Percentiles rank a stretch among this genome's conserved stretches.
Conservation (phyloP, 23 tunicate species). For the Aplidium turbinatum region DNA sequence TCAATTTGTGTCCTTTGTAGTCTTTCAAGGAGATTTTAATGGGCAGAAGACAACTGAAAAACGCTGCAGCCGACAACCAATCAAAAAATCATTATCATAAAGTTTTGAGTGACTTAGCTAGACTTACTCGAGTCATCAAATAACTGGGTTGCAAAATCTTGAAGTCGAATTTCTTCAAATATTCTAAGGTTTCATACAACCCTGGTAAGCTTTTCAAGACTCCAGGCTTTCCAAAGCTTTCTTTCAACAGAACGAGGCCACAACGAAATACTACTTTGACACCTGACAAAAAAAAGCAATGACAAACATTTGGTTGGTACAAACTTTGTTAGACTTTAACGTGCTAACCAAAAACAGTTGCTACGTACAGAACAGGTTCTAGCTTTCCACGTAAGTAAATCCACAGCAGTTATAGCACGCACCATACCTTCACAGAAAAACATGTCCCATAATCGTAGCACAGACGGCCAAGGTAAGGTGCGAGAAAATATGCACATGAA, state of each 20-base stretch:
- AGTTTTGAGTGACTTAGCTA: too few species aligned
- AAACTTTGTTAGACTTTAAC: too few species aligned
- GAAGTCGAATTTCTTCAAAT: constrained; percentile 44
- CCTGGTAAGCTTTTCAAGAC: constrained; percentile 45
- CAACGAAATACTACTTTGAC: constrained; percentile 84
- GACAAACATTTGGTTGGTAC: too few species aligned
- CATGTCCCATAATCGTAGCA: constrained; percentile 93
- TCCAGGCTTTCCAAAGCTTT: constrained; percentile 45
- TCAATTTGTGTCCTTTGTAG: too few species aligned
- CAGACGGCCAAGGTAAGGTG: constrained; percentile 96
- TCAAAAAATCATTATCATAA: too few species aligned
- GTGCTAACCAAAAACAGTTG: too few species aligned
- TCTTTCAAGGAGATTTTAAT: too few species aligned
- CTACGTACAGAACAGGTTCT: too few species aligned
- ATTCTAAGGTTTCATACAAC: constrained; percentile 80
- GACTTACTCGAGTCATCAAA: constrained; percentile 47
- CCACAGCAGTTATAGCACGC: too few species aligned
- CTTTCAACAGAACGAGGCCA: constrained; percentile 54
- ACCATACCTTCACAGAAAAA: constrained; percentile 94
- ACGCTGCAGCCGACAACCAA: too few species aligned
- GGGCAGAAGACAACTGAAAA: too few species aligned
- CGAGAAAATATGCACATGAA: constrained; percentile 92
- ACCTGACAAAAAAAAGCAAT: constrained; percentile 65
- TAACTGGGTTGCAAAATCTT: constrained; percentile 37
- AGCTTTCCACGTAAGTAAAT: too few species aligned